These are phyloP conservation scores for Xenopus borealis DNA, from an alignment of 2,113 vertebrate genomes.

Conservation along the genomic window DNA sequence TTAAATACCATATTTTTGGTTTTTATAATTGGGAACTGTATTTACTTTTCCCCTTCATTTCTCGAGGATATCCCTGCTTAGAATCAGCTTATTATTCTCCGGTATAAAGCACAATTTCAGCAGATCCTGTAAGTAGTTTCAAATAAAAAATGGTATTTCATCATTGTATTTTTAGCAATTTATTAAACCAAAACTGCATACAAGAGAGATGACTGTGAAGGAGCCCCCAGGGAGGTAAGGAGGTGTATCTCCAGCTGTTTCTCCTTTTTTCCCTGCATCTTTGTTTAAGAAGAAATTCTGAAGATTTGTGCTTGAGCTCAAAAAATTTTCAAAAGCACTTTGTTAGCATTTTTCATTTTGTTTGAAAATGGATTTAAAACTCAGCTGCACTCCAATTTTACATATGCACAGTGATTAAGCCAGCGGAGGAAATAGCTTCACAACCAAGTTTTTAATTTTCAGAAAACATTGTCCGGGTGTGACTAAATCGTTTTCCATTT, in stretches of 20 bases:
- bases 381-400: slow-evolving; percentile 29
- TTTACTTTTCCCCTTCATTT: neutral
- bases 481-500: neutral
- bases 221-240: slow-evolving; percentile 23
- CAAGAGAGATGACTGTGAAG: slow-evolving; percentile 47
- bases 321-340: slow-evolving; percentile 38
- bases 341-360: slow-evolving; percentile 48
- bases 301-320: slow-evolving; percentile 45
- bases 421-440: neutral
- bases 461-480: neutral
- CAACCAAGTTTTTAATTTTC: neutral
- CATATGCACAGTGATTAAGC: slow-evolving; percentile 2
- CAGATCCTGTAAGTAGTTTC: slow-evolving; percentile 32
- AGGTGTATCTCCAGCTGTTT: slow-evolving; percentile 55
- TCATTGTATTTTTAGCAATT: slow-evolving; percentile 55
- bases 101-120: slow-evolving; percentile 39
- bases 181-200: slow-evolving; percentile 51
- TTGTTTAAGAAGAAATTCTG: slow-evolving; percentile 15
- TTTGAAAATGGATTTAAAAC: slow-evolving; percentile 42
- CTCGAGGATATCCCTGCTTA: slow-evolving; percentile 24
- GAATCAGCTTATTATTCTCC: neutral
- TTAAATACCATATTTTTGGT: too few relatives aligned
- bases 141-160: slow-evolving; percentile 48
- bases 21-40: too few relatives aligned
- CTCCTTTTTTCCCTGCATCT: slow-evolving; percentile 47